Evolutionary conservation across 2,113 vertebrate genomes (phyloP).

Genomic region (Macquaria australasica): DNA sequence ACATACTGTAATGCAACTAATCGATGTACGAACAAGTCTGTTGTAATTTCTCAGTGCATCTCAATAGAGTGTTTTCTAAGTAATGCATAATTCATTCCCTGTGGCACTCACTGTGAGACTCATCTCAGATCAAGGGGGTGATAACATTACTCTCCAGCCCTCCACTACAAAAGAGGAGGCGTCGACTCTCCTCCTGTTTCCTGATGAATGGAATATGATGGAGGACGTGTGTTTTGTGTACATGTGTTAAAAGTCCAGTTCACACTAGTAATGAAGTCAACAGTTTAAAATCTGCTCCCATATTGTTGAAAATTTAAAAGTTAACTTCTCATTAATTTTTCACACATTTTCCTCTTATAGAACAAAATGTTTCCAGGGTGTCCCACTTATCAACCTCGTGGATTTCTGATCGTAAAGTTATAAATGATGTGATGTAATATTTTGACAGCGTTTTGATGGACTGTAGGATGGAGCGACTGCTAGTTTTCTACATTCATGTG

Average conservation of each 20-base stretch:
- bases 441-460: not conserved
- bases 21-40: not conserved
- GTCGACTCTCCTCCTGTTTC: not conserved
- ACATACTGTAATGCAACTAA: not conserved
- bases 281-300: not conserved
- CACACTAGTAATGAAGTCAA: not conserved
- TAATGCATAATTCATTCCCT: constrained; percentile 43
- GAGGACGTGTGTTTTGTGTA: not conserved
- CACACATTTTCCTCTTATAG: not conserved
- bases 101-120: constrained; percentile 10
- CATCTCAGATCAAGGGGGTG: constrained; percentile 38
- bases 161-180: constrained; percentile 5
- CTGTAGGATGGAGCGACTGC: not conserved
- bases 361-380: not conserved
- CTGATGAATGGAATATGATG: constrained; percentile 14
- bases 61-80: constrained; percentile 33
- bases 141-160: constrained; percentile 35
- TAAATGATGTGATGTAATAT: not conserved
- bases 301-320: not conserved
- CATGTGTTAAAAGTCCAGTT: not conserved
- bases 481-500: not conserved
- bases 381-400: not conserved
- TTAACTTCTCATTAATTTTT: not conserved
- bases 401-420: not conserved
- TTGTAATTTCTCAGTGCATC: constrained; percentile 11